Evolutionary conservation across 2,888 invertebrate species (phyloP), one percentile per base, ranked within the genome.

Genomic region (Cosmia trapezina): DNA sequence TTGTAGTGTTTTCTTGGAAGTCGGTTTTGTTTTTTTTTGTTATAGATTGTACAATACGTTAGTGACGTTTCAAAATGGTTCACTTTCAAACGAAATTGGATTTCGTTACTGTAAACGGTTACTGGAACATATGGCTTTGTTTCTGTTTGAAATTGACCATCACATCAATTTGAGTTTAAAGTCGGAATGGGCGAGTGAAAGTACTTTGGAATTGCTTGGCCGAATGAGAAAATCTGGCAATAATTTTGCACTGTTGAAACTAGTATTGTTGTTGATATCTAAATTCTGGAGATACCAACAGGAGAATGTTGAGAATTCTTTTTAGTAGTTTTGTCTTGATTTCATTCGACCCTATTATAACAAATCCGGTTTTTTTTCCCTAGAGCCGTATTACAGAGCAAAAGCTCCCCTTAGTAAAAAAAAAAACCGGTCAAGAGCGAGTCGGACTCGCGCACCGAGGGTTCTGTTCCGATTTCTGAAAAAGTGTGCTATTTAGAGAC

Each of bases 51-150:
- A 73, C 70, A 70, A 70, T 61, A 65, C 33, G 33, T 2, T 59
- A 19, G 28, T 66, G 64, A 57, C 51, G 4, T 65, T 81, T 68
- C n/a, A 60, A 67, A 81, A 64, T 33, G 64, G 60, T 76, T 64
- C 33, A 71, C 70, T 78, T 82, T 73, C 49, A 78, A 78, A 73
- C 33, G 64, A 57, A 82, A 78, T 81, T 83, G 77, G 63, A 65
- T 80, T 80, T 63, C 41, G 64, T 79, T 73, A 67, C 33, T 63
- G 54, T 59, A 45, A 60, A 81, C 43, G 22, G 33, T 75, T 62
- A 67, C 57, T 37, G 37, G 11, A 67, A 54, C 37, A 9, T 49
- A 70, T 57, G 22, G 14, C 12, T 22, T 64, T 78, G 63, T 73
- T 82, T 78, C 60, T 53, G 78, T 19, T 64, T 7, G 19, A n/a